Conservation (phyloP, 2,888 invertebrate species). For the Drosophila anomalata region DNA sequence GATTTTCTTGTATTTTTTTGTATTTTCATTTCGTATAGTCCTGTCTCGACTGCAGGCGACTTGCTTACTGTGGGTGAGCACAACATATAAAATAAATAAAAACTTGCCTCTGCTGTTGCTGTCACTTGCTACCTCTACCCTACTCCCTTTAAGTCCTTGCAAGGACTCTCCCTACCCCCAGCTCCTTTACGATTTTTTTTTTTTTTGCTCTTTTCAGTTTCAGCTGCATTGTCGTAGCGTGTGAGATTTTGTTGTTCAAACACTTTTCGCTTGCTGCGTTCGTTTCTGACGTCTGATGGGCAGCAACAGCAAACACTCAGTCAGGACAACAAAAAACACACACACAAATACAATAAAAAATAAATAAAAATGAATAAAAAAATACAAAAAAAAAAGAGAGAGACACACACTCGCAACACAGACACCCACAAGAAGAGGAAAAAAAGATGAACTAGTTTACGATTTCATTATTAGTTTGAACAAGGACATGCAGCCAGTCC, state of each 20-base stretch:
- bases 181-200: neutral
- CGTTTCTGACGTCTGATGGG: conserved; percentile 60
- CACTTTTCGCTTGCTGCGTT: conserved; percentile 65
- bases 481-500: conserved; percentile 48
- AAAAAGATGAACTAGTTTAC: conserved; percentile 74
- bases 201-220: conserved; percentile 35
- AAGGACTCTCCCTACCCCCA: neutral
- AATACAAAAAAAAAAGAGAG: neutral
- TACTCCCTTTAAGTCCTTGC: neutral
- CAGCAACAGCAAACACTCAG: conserved; percentile 39
- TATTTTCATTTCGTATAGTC: conserved; percentile 1
- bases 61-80: conserved; percentile 31
- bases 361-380: neutral
- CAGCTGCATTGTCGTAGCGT: conserved; percentile 62
- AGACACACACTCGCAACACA: conserved; percentile 16
- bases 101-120: conserved; percentile 51
- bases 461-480: conserved; percentile 77
- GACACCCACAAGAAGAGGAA: conserved; percentile 9
- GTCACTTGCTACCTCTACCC: conserved; percentile 50
- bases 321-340: neutral
- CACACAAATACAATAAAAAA: neutral
- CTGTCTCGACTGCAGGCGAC: conserved; percentile 9
- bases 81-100: conserved; percentile 53
- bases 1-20: neutral
- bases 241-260: conserved; percentile 74